Evolutionary conservation across 1,140 invertebrate genomes (phyloP).

Genomic region (Eubasilissa regina): DNA sequence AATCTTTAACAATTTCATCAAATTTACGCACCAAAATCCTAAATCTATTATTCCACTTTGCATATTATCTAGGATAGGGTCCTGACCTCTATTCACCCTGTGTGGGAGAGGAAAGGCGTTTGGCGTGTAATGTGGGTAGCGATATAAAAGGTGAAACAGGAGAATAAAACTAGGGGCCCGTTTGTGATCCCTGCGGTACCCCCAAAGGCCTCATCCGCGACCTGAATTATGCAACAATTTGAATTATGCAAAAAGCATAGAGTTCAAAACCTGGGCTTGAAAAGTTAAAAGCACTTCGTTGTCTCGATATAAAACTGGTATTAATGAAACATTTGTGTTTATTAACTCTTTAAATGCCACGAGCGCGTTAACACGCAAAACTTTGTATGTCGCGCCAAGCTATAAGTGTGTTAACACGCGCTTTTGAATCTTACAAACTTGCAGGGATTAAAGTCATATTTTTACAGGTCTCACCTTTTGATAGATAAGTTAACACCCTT

Average conservation of each 20-base stretch:
- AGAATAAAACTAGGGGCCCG: slow-evolving; percentile 21
- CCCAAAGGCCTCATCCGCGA: slow-evolving; percentile 14
- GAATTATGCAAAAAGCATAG: slow-evolving; percentile 53
- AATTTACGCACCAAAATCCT: slow-evolving; percentile 36
- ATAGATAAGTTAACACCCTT: too few species aligned
- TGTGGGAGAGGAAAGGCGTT: not conserved
- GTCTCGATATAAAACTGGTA: not conserved
- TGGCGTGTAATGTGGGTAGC: slow-evolving; percentile 28
- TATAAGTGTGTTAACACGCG: too few species aligned
- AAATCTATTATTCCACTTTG: slow-evolving; percentile 42
- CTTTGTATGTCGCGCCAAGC: too few species aligned
- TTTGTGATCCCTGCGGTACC: slow-evolving; percentile 13
- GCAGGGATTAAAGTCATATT: too few species aligned
- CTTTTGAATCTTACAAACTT: too few species aligned
- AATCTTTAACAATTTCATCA: slow-evolving; percentile 36
- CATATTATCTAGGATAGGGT: slow-evolving; percentile 37
- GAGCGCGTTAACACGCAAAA: too few species aligned
- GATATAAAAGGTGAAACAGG: slow-evolving; percentile 34
- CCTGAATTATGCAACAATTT: slow-evolving; percentile 51
- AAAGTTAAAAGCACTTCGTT: slow-evolving; percentile 15
- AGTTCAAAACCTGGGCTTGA: slow-evolving; percentile 42
- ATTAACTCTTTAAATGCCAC: too few species aligned
- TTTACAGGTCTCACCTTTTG: too few species aligned
- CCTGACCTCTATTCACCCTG: slow-evolving; percentile 32
- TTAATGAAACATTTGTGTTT: slow-evolving; percentile 8